These are phyloP conservation scores for Heteropelma amictum DNA, from an alignment of 2,888 invertebrate species.

Conservation along the genomic window DNA sequence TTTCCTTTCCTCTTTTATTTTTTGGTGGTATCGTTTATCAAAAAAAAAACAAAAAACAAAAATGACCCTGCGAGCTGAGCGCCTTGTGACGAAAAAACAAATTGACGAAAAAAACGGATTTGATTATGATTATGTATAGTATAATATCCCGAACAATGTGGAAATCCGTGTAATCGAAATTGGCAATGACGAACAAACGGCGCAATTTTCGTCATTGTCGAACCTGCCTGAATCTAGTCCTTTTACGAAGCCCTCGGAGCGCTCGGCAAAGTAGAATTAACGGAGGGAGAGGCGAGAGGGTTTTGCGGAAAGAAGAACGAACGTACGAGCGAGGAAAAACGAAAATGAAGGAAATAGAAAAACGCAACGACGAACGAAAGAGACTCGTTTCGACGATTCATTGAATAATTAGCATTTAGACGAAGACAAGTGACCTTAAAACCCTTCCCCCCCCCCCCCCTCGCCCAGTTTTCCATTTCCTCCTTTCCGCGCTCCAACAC, in stretches of 20 bases:
- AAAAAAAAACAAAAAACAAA: neutral
- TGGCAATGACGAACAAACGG: constrained; percentile 25
- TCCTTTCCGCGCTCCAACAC: no score
- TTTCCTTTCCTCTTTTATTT: no score
- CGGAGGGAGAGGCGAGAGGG: constrained; percentile 14
- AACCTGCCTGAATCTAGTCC: constrained; percentile 59
- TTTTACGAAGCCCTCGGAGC: no score
- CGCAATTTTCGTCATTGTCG: constrained; percentile 34
- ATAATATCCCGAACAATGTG: neutral
- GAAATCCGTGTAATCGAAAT: neutral
- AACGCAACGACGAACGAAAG: constrained; percentile 4
- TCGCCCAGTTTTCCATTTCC: constrained; percentile 16
- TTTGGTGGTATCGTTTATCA: no score
- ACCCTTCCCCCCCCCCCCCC: constrained; percentile 60
- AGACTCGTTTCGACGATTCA: constrained; percentile 48
- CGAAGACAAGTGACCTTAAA: constrained; percentile 72
- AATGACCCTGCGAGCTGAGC: neutral
- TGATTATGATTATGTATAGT: neutral
- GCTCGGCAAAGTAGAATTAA: constrained; percentile 37
- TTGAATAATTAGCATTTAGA: constrained; percentile 60
- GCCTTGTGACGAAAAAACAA: neutral
- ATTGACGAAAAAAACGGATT: neutral
- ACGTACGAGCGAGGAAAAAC: constrained; percentile 12
- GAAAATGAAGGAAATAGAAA: constrained; percentile 1
- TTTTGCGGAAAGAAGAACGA: neutral